Percentiles rank a stretch among this genome's conserved stretches.
These are phyloP conservation scores for Drosophila hydei DNA, from an alignment of 1,140 invertebrate genomes.

Conservation along the genomic window DNA sequence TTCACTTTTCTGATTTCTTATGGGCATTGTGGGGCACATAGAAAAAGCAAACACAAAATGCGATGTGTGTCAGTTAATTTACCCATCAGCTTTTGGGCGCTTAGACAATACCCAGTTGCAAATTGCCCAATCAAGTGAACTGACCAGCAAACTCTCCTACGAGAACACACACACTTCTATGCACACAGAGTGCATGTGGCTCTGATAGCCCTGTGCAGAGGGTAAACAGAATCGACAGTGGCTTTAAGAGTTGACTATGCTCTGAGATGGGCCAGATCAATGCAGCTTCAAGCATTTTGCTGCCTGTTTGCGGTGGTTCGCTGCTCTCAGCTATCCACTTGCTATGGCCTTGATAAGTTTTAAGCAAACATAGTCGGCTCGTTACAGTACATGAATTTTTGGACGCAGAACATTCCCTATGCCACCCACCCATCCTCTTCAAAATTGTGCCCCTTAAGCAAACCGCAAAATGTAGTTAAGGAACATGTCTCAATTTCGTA, in stretches of 20 bases:
- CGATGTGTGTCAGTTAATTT: conserved; percentile 70
- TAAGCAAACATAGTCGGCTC: conserved; percentile 71
- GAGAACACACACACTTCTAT: conserved; percentile 20
- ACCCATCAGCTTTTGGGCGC: conserved; percentile 59
- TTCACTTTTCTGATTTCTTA: conserved; percentile 37
- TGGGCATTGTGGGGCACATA: conserved; percentile 14
- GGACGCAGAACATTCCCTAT: conserved; percentile 15
- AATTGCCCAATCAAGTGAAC: conserved; percentile 73
- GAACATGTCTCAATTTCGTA: conserved; percentile 77
- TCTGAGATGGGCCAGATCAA: conserved; percentile 47
- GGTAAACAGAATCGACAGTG: conserved; percentile 65
- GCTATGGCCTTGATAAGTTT: conserved; percentile 76
- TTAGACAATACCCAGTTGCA: conserved; percentile 62
- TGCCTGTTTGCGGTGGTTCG: conserved; percentile 50
- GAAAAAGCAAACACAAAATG: conserved; percentile 43
- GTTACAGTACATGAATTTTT: conserved; percentile 70
- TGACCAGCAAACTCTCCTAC: conserved; percentile 55
- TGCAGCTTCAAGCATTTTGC: conserved; percentile 58
- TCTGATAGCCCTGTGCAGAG: conserved; percentile 6
- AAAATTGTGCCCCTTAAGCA: conserved; percentile 20
- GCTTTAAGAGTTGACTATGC: conserved; percentile 59
- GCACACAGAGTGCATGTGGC: conserved; percentile 13
- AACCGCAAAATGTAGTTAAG: conserved; percentile 78
- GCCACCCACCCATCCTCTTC: background rate
- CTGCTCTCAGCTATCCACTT: conserved; percentile 32